These are phyloP conservation scores for Exephanes ischioxanthus DNA, from an alignment of 2,888 invertebrate genomes.

Conservation along the genomic window DNA sequence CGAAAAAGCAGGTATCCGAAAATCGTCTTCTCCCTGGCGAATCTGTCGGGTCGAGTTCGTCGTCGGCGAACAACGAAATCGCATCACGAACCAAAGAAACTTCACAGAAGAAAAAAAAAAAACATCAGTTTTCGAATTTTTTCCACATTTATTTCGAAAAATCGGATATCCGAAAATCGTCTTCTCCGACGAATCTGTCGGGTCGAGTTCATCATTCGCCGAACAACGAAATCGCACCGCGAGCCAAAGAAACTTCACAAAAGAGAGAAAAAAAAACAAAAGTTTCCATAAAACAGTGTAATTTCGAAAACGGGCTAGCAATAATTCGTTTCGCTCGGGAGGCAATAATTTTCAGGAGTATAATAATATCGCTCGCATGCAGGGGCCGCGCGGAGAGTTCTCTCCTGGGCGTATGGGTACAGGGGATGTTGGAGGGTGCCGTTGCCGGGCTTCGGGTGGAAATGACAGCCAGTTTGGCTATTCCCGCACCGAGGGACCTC, in stretches of 20 bases:
- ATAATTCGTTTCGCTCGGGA: slow-evolving; percentile 48
- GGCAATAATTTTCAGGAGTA: slow-evolving; percentile 59
- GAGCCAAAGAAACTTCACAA: neutral
- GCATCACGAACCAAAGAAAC: neutral
- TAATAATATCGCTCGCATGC: slow-evolving; percentile 64
- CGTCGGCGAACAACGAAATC: neutral
- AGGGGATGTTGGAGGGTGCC: slow-evolving; percentile 59
- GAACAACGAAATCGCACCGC: neutral
- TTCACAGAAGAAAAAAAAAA: neutral
- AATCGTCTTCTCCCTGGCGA: no score
- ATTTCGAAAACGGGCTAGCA: neutral
- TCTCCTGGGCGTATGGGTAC: slow-evolving; percentile 35
- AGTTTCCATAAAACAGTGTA: slow-evolving; percentile 9
- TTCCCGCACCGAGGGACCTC: slow-evolving; percentile 60
- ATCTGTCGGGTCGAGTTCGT: no score
- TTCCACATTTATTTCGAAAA: no score
- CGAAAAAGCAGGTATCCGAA: no score
- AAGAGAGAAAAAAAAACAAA: neutral
- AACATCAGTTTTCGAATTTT: neutral
- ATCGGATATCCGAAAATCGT: no score
- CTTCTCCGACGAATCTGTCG: no score
- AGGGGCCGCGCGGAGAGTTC: slow-evolving; percentile 31
- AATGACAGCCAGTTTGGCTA: slow-evolving; percentile 73
- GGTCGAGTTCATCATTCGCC: no score
- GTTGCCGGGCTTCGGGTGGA: slow-evolving; percentile 67